Conservation (phyloP, 2,888 invertebrate genomes). For the Plagodis pulveraria region DNA sequence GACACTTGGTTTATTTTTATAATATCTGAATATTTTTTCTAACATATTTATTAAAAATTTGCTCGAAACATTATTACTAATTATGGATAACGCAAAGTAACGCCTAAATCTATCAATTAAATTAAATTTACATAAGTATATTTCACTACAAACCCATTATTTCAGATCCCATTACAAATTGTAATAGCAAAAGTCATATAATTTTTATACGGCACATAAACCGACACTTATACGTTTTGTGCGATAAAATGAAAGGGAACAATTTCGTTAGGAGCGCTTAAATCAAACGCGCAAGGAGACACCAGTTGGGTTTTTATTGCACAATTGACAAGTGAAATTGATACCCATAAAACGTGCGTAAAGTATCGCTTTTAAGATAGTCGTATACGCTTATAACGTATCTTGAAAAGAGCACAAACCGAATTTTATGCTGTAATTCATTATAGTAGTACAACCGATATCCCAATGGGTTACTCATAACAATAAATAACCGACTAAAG, state of each 20-base stretch:
- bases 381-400: slow-evolving; percentile 2
- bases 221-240: slow-evolving; percentile 40
- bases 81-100: no score
- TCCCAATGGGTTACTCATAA: no score
- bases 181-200: slow-evolving; percentile 37
- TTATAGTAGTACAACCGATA: no score
- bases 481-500: no score
- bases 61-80: no score
- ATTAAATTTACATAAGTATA: no score
- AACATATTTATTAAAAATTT: no score
- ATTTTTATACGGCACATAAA: slow-evolving; percentile 38
- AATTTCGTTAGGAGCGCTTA: slow-evolving; percentile 53
- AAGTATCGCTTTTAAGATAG: slow-evolving; percentile 17
- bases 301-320: slow-evolving; percentile 57
- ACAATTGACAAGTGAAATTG: slow-evolving; percentile 65
- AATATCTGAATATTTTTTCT: no score
- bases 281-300: slow-evolving; percentile 55
- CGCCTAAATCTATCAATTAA: no score
- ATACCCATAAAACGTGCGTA: slow-evolving; percentile 49
- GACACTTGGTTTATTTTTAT: no score
- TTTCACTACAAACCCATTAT: not conserved
- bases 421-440: no score
- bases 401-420: no score
- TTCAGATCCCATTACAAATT: slow-evolving; percentile 22
- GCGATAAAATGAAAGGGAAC: slow-evolving; percentile 56